A percentile compares a stretch with the other conserved stretches of the same genome.
Conservation (phyloP, 2,113 vertebrate species). For the Rhea pennata region DNA sequence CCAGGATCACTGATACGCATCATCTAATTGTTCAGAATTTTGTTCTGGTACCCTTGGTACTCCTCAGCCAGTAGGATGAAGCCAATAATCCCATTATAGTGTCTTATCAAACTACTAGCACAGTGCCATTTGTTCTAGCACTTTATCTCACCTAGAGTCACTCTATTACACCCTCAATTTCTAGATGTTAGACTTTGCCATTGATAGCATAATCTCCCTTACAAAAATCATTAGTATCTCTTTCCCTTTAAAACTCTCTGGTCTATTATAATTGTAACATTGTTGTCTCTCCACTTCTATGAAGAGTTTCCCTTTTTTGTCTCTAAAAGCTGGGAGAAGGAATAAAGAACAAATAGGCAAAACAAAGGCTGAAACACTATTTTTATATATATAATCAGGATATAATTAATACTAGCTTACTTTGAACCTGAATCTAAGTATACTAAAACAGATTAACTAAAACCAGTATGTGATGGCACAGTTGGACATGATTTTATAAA, state of each 20-base stretch:
- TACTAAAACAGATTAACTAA: neutral
- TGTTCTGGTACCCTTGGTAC: neutral
- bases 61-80: neutral
- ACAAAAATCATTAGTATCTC: neutral
- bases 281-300: neutral
- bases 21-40: neutral
- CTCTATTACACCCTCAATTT: neutral
- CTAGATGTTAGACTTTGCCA: neutral
- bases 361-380: neutral
- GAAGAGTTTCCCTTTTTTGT: neutral
- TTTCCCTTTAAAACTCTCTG: neutral
- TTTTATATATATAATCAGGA: neutral
- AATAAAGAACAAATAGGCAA: neutral
- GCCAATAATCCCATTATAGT: neutral
- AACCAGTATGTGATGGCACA: neutral
- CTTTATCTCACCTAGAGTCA: neutral
- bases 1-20: neutral
- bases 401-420: neutral
- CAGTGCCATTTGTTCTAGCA: neutral
- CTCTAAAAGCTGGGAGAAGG: neutral
- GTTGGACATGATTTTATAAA: neutral
- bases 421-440: neutral
- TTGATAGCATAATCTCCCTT: neutral
- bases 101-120: neutral
- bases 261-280: neutral